Conservation (phyloP, 2,113 vertebrate species). For the Alligator mississippiensis region DNA sequence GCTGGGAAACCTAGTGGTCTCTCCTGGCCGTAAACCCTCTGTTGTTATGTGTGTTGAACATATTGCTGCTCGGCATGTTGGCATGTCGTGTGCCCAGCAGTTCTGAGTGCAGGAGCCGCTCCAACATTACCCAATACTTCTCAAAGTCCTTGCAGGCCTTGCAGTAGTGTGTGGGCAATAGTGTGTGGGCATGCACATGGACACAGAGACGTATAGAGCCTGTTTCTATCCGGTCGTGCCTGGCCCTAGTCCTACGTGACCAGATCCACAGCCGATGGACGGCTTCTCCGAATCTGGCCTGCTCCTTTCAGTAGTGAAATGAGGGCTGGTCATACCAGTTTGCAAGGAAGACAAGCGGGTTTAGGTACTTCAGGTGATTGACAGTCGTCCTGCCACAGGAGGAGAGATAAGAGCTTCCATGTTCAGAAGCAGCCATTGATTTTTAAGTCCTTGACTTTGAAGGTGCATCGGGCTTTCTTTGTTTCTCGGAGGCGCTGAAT, state of each 20-base stretch:
- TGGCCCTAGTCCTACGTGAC: not conserved
- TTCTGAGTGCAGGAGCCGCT: slow-evolving; percentile 29
- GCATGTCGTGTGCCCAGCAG: not conserved
- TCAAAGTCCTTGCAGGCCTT: not conserved
- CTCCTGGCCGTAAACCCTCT: not conserved
- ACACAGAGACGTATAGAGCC: not conserved
- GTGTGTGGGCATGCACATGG: not conserved
- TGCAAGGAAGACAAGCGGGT: not conserved
- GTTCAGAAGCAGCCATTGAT: not conserved
- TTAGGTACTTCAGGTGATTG: not conserved
- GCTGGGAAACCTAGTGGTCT: not conserved
- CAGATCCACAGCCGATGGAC: slow-evolving; percentile 4
- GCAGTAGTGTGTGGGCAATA: not conserved
- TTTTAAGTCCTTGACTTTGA: not conserved
- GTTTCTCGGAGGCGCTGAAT: slow-evolving; percentile 3
- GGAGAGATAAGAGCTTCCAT: slow-evolving; percentile 19
- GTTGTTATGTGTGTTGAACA: not conserved
- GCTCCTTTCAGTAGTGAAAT: not conserved
- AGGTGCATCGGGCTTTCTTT: slow-evolving; percentile 1
- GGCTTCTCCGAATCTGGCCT: slow-evolving; percentile 16
- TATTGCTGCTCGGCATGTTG: not conserved
- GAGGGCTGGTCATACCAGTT: not conserved
- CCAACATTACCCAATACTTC: slow-evolving; percentile 11
- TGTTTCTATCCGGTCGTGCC: not conserved
- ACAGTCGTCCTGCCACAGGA: not conserved